These are phyloP conservation scores for Caprella mutica DNA, from an alignment of 2,888 invertebrate species.

Conservation along the genomic window DNA sequence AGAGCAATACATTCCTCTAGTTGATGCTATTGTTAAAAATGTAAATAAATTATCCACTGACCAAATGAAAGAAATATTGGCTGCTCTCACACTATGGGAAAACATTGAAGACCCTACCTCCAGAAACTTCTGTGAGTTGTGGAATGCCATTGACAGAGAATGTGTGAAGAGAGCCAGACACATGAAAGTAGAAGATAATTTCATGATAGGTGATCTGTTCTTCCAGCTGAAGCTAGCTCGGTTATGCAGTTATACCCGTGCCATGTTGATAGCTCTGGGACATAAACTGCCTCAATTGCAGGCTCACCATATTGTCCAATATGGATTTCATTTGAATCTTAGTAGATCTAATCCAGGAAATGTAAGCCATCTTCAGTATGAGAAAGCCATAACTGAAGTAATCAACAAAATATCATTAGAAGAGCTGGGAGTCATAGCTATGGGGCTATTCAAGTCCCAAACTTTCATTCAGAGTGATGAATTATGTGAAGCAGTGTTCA, in stretches of 20 bases:
- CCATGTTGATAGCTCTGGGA: conserved; percentile 48
- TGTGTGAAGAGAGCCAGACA: conserved; percentile 46
- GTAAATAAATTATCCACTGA: conserved; percentile 18
- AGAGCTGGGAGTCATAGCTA: conserved; percentile 58
- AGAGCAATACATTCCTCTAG: conserved; percentile 11
- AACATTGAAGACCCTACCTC: conserved; percentile 45
- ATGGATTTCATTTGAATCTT: conserved; percentile 55
- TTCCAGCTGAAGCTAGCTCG: conserved; percentile 49
- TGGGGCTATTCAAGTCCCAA: conserved; percentile 67
- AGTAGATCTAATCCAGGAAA: conserved; percentile 44
- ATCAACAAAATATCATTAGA: conserved; percentile 50
- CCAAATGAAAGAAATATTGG: conserved; percentile 20
- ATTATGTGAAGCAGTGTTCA: conserved; percentile 47
- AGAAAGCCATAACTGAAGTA: conserved; percentile 46
- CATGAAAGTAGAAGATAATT: conserved; percentile 48
- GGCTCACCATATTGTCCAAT: conserved; percentile 53
- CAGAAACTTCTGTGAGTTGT: conserved; percentile 53
- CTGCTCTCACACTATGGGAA: conserved; percentile 39
- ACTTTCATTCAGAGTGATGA: conserved; percentile 49
- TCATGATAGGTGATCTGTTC: conserved; percentile 54
- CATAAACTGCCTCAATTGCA: conserved; percentile 50
- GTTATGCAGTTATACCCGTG: conserved; percentile 48
- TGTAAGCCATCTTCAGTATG: conserved; percentile 54
- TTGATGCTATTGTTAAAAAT: conserved; percentile 12
- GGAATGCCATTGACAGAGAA: conserved; percentile 56